These are phyloP conservation scores for Pyrgilauda ruficollis DNA, from an alignment of 2,113 vertebrate genomes.

Conservation along the genomic window DNA sequence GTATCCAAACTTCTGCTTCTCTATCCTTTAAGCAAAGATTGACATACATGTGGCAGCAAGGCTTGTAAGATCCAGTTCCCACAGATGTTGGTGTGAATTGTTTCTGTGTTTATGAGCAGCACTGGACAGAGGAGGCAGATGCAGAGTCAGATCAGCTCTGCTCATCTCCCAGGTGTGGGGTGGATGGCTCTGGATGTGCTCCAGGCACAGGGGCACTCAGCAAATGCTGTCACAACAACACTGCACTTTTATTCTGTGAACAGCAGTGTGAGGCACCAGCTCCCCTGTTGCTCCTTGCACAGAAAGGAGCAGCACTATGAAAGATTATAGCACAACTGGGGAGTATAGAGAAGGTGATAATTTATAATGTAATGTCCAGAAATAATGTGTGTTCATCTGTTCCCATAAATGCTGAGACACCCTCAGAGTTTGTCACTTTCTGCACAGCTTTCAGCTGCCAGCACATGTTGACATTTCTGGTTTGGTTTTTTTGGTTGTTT, in stretches of 20 bases:
- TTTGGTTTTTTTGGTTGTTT: no score
- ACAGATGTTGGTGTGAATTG: neutral
- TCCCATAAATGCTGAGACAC: neutral
- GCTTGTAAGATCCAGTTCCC: neutral
- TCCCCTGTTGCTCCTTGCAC: neutral
- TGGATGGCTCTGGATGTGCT: neutral
- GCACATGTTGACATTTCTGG: neutral
- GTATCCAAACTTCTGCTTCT: neutral
- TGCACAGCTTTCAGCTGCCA: neutral
- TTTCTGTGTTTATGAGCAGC: neutral
- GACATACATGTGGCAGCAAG: neutral
- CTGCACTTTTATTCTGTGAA: neutral
- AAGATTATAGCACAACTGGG: neutral
- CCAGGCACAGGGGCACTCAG: neutral
- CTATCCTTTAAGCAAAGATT: neutral
- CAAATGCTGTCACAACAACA: neutral
- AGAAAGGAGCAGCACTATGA: neutral
- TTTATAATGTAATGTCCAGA: conserved; percentile 11
- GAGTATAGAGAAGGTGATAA: conserved; percentile 7
- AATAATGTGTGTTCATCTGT: conserved; percentile 21
- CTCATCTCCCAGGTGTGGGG: neutral
- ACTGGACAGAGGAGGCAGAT: neutral
- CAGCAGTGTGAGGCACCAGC: neutral
- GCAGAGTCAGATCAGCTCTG: neutral
- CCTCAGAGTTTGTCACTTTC: neutral